These are phyloP conservation scores for Nycticorax nycticorax DNA, from an alignment of 2,113 vertebrate genomes.

Conservation along the genomic window DNA sequence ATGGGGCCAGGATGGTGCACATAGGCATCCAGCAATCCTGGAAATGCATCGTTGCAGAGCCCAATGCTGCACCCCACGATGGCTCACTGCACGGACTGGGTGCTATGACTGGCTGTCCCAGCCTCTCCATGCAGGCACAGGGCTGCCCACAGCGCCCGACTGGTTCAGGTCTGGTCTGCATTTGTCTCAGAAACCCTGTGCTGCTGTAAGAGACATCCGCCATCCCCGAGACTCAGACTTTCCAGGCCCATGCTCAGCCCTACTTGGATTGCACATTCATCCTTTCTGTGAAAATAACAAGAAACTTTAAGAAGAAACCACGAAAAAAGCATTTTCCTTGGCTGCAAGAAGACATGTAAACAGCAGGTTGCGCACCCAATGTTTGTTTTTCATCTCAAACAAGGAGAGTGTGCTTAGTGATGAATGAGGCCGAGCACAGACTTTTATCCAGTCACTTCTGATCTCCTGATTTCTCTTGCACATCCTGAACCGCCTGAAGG, in stretches of 20 bases:
- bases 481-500: neutral
- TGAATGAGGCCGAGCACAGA: neutral
- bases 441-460: constrained; percentile 26
- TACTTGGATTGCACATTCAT: neutral
- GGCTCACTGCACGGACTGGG: neutral
- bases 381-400: constrained; percentile 36
- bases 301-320: neutral
- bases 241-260: neutral
- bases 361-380: neutral
- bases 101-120: neutral
- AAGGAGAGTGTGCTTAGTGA: neutral
- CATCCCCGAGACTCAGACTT: neutral
- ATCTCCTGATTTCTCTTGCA: neutral
- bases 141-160: neutral
- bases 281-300: neutral
- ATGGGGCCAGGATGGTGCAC: neutral
- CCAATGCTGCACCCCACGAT: neutral
- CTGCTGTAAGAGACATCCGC: neutral
- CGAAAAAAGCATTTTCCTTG: neutral
- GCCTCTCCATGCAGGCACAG: neutral
- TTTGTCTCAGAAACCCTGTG: neutral
- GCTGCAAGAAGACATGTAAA: neutral
- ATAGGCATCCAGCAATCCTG: neutral
- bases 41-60: accelerated
- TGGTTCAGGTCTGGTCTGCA: neutral